Percentiles rank a stretch among this genome's conserved stretches.
These are phyloP conservation scores for Potamilus streckersoni DNA, from an alignment of 1,140 invertebrate genomes.

Conservation along the genomic window DNA sequence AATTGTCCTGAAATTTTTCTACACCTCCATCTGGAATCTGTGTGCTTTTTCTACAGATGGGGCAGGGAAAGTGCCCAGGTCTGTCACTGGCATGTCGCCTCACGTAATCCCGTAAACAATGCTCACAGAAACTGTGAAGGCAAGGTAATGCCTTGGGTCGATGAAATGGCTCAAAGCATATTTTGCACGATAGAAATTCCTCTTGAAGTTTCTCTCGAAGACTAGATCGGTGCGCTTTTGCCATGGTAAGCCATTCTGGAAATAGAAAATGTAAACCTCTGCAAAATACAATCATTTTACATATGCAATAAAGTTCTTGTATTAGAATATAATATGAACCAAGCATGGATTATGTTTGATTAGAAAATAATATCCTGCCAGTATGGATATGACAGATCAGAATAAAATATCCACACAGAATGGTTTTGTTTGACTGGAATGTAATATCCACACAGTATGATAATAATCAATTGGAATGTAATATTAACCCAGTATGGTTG, in stretches of 20 bases:
- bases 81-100: constrained; percentile 52
- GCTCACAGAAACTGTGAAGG: constrained; percentile 92
- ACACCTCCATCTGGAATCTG: constrained; percentile 56
- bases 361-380: too few species aligned
- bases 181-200: constrained; percentile 66
- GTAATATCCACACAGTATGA: too few species aligned
- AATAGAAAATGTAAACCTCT: constrained; percentile 11
- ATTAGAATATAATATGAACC: background rate
- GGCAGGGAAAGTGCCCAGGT: constrained; percentile 62
- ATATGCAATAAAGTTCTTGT: background rate
- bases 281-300: background rate
- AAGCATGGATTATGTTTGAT: background rate
- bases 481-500: too few species aligned
- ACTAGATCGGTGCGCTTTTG: constrained; percentile 43
- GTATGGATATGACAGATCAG: too few species aligned
- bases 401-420: too few species aligned
- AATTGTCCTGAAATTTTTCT: constrained; percentile 62
- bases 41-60: constrained; percentile 64
- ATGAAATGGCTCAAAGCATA: constrained; percentile 61
- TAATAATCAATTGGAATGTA: too few species aligned
- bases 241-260: constrained; percentile 66
- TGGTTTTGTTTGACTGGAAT: too few species aligned
- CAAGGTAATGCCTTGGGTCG: constrained; percentile 86
- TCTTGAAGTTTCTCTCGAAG: constrained; percentile 63
- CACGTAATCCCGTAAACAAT: constrained; percentile 74